Evolutionary conservation across 1,140 invertebrate species (phyloP).

Genomic region (Agrypnia vestita): DNA sequence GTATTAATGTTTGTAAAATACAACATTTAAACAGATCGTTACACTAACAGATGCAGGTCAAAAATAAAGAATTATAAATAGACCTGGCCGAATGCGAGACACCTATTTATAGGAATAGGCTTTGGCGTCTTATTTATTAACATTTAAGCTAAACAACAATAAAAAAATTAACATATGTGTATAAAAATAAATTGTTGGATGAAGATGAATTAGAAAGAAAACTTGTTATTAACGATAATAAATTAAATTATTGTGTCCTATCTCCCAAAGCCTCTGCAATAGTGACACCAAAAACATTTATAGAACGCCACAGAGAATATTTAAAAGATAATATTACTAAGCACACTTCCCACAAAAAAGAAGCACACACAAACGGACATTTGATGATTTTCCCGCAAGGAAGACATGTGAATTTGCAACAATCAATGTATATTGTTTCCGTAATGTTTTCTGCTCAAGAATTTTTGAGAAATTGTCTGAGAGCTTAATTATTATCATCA

Average conservation of each 20-base stretch:
- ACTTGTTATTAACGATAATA: no score
- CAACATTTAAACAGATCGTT: conserved; percentile 8
- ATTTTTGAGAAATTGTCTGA: no score
- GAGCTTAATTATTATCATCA: no score
- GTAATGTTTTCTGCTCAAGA: no score
- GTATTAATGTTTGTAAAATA: neutral
- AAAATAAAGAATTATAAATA: neutral
- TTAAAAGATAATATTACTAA: conserved; percentile 1
- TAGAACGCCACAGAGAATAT: neutral
- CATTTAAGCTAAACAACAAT: conserved; percentile 10
- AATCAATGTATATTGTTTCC: no score
- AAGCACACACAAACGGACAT: neutral
- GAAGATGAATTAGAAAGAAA: no score
- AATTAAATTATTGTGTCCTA: no score
- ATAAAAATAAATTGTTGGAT: neutral
- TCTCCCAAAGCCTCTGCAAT: no score
- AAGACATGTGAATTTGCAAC: no score
- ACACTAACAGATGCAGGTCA: neutral
- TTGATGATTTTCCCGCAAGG: no score
- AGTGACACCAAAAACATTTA: no score
- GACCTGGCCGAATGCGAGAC: neutral
- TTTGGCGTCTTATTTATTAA: neutral
- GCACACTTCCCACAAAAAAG: neutral
- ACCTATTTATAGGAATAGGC: neutral
- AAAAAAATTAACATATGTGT: neutral